phyloP scores from a whole-genome alignment of 1,140 invertebrate genomes.

The Anoplolepis gracilipes region DNA sequence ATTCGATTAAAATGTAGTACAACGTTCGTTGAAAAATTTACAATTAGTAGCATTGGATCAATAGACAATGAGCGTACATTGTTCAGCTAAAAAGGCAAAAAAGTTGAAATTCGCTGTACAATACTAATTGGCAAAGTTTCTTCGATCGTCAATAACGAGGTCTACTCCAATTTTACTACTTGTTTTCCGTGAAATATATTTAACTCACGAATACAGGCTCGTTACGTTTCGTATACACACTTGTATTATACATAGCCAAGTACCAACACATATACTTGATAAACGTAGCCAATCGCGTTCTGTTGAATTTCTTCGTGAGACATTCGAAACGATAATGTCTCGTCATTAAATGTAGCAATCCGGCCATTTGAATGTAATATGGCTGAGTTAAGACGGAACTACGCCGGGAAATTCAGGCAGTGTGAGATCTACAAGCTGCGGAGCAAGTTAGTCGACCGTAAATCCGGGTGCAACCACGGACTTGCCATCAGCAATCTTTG shows the following conservation, averaged over 20 bases:
- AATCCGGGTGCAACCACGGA: constrained; percentile 60
- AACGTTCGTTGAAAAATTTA: constrained; percentile 7
- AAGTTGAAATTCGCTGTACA: constrained; percentile 32
- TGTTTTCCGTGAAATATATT: constrained; percentile 24
- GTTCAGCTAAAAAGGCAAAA: constrained; percentile 4
- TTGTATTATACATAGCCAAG: neutral
- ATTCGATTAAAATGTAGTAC: neutral
- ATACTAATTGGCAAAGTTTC: constrained; percentile 57
- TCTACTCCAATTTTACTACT: constrained; percentile 26
- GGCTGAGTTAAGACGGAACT: constrained; percentile 52
- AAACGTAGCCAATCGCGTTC: constrained; percentile 42
- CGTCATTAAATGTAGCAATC: constrained; percentile 57
- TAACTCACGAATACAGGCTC: constrained; percentile 15
- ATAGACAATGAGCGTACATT: neutral
- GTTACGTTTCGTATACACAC: neutral
- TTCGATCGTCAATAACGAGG: constrained; percentile 39
- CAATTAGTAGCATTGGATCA: constrained; percentile 10
- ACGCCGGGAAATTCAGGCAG: constrained; percentile 37
- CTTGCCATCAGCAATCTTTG: constrained; percentile 63
- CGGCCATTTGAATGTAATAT: constrained; percentile 57
- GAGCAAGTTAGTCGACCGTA: constrained; percentile 61
- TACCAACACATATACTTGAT: constrained; percentile 1
- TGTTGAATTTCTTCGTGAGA: constrained; percentile 49
- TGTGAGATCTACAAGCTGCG: constrained; percentile 49
- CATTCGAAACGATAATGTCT: constrained; percentile 47